Base-by-base conservation (phyloP, 1,140 invertebrate genomes). In the Agrilus planipennis region DNA sequence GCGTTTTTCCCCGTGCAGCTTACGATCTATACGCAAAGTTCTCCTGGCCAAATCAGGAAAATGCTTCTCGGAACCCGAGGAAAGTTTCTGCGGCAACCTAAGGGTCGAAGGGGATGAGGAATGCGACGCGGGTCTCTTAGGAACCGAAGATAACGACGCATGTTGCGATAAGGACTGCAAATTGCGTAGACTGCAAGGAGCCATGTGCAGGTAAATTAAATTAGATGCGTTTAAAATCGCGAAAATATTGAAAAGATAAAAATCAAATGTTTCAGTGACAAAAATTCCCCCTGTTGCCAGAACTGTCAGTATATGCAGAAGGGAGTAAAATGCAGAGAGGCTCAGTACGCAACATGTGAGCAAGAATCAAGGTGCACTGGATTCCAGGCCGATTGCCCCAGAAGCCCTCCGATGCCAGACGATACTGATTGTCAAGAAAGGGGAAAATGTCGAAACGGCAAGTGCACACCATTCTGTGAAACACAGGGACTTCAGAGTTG, bases 111-210 rank as follows among this genome's bases (percentile, higher is more conserved):
- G 87, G 12, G 88, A 90, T 47, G 90, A 95, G 63, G 87, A 95
- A 67, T 94, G 89, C 59, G 89, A 94, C 61, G 89, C 87, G 12
- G 90, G 89, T 5, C 67, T 92, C n/a, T 65, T 91, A 5, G 89
- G 88, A 19, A 89, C 87, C 0, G 87, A 92, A 63, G 87, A 91
- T 55, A 88, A 86, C 55, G 89, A 93, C 57, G 72, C 77, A 14
- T 94, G 90, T 59, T 94, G 90, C 58, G 86, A 91, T 57, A 89
- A 89, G 64, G 84, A 89, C 58, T 95, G 90, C 57, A 88, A 88
- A 62, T 61, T 95, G 11, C 72, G 87, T 28, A 70, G 77, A 43
- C 76, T 70, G 54, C 75, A 81, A 57, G 82, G 83, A 20, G 87
- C 87, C 14, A 79, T 85, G 44, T 93, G 89, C 72, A 87, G 81